Conservation (phyloP, 2,797 vertebrate genomes). For the Phyllotis vaccarum region DNA sequence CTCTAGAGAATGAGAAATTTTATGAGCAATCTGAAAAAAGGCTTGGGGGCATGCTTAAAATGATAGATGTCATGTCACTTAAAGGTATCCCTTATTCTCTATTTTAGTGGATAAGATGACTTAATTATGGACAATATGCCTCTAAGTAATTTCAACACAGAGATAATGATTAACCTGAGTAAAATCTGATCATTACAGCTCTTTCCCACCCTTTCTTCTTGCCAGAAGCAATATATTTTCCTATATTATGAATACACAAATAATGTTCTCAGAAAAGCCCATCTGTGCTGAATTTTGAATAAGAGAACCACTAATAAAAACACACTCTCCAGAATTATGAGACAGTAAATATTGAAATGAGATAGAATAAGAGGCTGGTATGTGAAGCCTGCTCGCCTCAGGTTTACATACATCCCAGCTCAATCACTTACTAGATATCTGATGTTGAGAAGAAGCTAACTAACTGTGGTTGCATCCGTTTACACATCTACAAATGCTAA, state of each 20-base stretch:
- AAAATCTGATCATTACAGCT: conserved; percentile 70
- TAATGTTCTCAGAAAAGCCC: conserved; percentile 6
- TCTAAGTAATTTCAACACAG: conserved; percentile 72
- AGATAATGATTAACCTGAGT: conserved; percentile 43
- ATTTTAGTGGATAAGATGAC: conserved; percentile 49
- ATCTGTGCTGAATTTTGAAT: conserved; percentile 47
- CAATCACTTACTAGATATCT: background rate
- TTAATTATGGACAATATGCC: conserved; percentile 73
- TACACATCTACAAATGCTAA: background rate
- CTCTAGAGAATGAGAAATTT: conserved; percentile 78
- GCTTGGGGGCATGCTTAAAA: conserved; percentile 62
- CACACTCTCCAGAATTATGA: background rate
- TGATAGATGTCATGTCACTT: conserved; percentile 64
- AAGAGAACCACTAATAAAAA: conserved; percentile 37
- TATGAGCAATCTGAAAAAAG: conserved; percentile 64
- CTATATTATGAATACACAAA: conserved; percentile 12
- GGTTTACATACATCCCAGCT: background rate
- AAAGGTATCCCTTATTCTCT: conserved; percentile 43
- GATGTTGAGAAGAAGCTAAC: conserved; percentile 31
- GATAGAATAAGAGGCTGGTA: background rate
- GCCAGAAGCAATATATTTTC: conserved; percentile 27
- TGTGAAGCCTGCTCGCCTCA: background rate
- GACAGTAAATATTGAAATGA: background rate
- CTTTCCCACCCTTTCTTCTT: conserved; percentile 25
- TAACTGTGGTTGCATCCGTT: background rate